phyloP scores from a whole-genome alignment of 2,888 invertebrate species.

The Eremobia ochroleuca region DNA sequence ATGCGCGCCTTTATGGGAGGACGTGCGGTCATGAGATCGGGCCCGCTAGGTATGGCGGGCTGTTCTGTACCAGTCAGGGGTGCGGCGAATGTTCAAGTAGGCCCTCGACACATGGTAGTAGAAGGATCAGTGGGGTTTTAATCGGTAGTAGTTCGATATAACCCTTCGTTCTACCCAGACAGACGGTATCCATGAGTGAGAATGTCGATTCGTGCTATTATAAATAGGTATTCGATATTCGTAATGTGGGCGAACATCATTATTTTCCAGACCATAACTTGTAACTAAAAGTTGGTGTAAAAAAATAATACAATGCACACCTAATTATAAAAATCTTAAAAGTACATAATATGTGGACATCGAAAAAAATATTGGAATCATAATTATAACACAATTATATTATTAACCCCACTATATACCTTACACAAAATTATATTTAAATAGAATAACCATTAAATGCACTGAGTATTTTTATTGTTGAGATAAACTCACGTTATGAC shows the following conservation, averaged over 20 bases:
- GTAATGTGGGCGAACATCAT: neutral
- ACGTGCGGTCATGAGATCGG: neutral
- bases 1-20: neutral
- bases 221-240: too few relatives aligned
- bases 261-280: slow-evolving; percentile 31
- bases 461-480: slow-evolving; percentile 68
- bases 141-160: neutral
- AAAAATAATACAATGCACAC: slow-evolving; percentile 23
- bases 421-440: slow-evolving; percentile 42
- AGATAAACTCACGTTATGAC: slow-evolving; percentile 32
- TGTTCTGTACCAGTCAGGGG: neutral
- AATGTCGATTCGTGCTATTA: neutral
- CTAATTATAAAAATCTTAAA: neutral
- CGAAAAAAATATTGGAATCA: neutral
- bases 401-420: slow-evolving; percentile 21
- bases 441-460: slow-evolving; percentile 68
- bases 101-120: neutral
- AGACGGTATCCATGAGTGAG: neutral
- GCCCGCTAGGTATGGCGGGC: neutral
- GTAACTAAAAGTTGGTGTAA: slow-evolving; percentile 16
- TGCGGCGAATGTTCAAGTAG: neutral
- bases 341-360: neutral
- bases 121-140: neutral
- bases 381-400: slow-evolving; percentile 19
- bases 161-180: neutral